Percentiles rank a stretch among this genome's conserved stretches.
Conservation (phyloP, 2,797 vertebrate species). For the Pseudomugil gertrudae region DNA sequence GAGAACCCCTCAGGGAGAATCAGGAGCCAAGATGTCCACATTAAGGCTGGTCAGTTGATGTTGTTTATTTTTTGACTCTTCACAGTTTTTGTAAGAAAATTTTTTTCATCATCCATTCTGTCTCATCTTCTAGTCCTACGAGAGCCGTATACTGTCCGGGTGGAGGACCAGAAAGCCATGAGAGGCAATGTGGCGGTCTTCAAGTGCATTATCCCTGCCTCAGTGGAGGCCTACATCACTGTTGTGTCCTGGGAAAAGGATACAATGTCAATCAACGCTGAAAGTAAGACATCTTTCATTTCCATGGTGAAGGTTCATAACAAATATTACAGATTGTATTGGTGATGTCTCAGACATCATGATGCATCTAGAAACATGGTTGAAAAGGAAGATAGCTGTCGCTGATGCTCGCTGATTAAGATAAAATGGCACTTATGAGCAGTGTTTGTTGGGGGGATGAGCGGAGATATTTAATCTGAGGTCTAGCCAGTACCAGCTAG, state of each 20-base stretch:
- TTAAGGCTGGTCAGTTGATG: constrained; percentile 94
- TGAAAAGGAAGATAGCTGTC: neutral
- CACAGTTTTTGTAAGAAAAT: neutral
- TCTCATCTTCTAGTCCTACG: constrained; percentile 89
- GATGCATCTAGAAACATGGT: neutral
- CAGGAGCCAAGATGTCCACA: constrained; percentile 99
- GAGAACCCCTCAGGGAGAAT: constrained; percentile 99
- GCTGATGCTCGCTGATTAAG: neutral
- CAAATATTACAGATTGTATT: neutral
- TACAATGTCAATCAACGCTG: constrained; percentile 95
- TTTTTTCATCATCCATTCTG: constrained; percentile 14
- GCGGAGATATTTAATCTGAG: constrained; percentile 18
- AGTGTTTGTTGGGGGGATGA: constrained; percentile 7
- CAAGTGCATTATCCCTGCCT: constrained; percentile 99
- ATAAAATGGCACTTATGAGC: neutral
- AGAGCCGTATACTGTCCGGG: constrained; percentile 98
- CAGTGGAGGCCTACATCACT: constrained; percentile 96
- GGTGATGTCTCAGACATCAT: neutral
- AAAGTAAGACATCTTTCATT: constrained; percentile 78
- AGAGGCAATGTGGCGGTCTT: constrained; percentile 98
- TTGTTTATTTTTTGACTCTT: neutral
- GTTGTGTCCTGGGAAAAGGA: constrained; percentile 97
- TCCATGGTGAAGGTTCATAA: neutral
- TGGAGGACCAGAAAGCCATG: constrained; percentile 99
- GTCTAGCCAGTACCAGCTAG: constrained; percentile 12